Conservation (phyloP, 2,888 invertebrate genomes). For the Lasioglossum vierecki region DNA sequence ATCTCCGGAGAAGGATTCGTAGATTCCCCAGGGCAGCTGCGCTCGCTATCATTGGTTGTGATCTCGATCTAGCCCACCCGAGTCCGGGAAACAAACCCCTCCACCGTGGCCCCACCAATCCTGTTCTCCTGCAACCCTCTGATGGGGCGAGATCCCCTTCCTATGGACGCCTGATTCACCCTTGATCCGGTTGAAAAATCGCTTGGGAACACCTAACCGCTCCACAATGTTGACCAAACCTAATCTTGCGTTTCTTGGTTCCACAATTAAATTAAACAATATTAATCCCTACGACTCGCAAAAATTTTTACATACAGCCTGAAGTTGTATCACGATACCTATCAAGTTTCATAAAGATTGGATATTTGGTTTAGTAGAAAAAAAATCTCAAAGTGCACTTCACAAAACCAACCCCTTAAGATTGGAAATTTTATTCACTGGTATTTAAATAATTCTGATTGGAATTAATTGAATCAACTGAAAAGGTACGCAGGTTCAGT, state of each 20-base stretch:
- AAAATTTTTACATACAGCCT: not conserved
- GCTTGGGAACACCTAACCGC: slow-evolving; percentile 7
- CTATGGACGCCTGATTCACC: not conserved
- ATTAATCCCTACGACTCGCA: not conserved
- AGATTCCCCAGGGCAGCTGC: slow-evolving; percentile 78
- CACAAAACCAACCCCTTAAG: not conserved
- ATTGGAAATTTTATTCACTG: not conserved
- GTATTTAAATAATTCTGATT: not conserved
- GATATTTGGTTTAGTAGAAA: not conserved
- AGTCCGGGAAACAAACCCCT: slow-evolving; percentile 78
- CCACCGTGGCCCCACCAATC: slow-evolving; percentile 82
- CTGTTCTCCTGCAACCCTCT: slow-evolving; percentile 62
- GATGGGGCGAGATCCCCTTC: slow-evolving; percentile 51
- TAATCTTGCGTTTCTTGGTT: not conserved
- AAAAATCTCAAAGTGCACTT: not conserved
- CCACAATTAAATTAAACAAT: slow-evolving; percentile 1
- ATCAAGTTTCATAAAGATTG: not conserved
- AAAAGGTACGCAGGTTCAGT: not conserved
- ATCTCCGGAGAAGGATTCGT: slow-evolving; percentile 56
- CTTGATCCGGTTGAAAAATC: not conserved
- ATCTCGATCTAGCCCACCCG: slow-evolving; percentile 80
- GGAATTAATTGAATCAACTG: not conserved
- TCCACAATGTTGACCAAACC: not conserved
- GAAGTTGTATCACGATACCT: accelerated
- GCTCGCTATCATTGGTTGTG: slow-evolving; percentile 83